These are phyloP conservation scores for Neosilurus hyrtlii DNA, from an alignment of 2,797 vertebrate species.

Conservation along the genomic window DNA sequence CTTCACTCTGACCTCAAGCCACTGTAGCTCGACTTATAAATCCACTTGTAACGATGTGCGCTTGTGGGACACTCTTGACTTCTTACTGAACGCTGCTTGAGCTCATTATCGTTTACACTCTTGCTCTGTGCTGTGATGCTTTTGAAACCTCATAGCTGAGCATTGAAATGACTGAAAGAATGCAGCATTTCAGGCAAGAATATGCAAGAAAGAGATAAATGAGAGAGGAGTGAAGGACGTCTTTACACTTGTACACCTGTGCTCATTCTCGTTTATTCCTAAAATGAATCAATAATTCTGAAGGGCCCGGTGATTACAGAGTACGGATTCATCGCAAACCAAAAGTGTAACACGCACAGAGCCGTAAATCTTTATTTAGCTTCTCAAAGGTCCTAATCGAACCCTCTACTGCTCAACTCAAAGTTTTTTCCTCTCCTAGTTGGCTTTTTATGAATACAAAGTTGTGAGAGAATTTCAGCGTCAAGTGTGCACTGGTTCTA, in stretches of 20 bases:
- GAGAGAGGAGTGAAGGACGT: background rate
- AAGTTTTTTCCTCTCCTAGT: background rate
- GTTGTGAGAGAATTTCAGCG: background rate
- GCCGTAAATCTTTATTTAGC: background rate
- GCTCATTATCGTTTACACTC: background rate
- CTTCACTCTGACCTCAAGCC: conserved; percentile 4
- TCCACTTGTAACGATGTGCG: background rate
- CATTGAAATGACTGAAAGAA: background rate
- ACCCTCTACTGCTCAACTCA: background rate
- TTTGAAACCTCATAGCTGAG: background rate
- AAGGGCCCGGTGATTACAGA: background rate
- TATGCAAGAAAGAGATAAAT: background rate
- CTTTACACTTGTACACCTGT: background rate
- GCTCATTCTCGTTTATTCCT: background rate
- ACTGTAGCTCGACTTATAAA: conserved; percentile 5
- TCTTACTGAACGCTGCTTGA: background rate
- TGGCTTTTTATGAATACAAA: background rate
- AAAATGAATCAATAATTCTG: background rate
- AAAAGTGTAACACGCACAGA: background rate
- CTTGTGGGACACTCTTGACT: conserved; percentile 18
- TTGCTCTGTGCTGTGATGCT: background rate
- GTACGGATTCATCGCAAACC: no score
- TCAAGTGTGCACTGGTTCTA: background rate
- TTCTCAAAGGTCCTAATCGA: background rate
- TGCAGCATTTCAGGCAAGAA: background rate